Base-by-base conservation (phyloP, 2,797 vertebrate genomes). In the Typhlichthys subterraneus region DNA sequence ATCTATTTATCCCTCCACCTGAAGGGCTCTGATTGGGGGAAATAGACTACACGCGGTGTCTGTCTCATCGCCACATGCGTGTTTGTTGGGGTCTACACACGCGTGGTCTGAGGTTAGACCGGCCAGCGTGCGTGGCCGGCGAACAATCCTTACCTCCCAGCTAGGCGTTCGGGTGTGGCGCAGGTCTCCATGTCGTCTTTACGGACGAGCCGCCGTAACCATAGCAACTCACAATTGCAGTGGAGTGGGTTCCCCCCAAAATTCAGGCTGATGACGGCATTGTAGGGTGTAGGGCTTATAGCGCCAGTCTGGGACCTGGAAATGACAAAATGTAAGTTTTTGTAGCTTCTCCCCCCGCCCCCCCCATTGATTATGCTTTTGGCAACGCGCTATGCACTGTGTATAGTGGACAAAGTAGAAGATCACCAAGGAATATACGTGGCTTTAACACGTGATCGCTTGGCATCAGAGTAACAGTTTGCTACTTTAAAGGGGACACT, bases 171-270 rank as follows among this genome's bases (percentile, higher is more conserved):
- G 0, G 96, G 96, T 1, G 96, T 94, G 54, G 96, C 96, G 2
- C 96, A 98, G 0, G 96, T 97, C 86, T 98, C 96, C 93, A 98
- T 94, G 82, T 97, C 95, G 0, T 98, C 96, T 0, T 91, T 88
- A 15, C 95, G 91, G 0, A 87, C 91, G 33, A 97, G 88, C n/a
- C 96, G 81, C 15, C 96, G 87, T 42, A 98, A 84, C 96, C 96
- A 98, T 12, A 98, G 82, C 63, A 98, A 87, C 72, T 98, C 95
- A 0, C 96, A 98, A 73, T 98, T 98, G 82, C 96, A 98, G 81
- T 98, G 96, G 67, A 98, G 86, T 0, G 96, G 96, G 73, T 98
- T 98, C 3, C 96, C 96, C 0, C 95, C 95, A 46, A 98, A 96
- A 71, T 94, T 96, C 7, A 97, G 84, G 79, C 93, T 93, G 54